Conservation (phyloP, 2,888 invertebrate species). For the Prenolepis imparis region DNA sequence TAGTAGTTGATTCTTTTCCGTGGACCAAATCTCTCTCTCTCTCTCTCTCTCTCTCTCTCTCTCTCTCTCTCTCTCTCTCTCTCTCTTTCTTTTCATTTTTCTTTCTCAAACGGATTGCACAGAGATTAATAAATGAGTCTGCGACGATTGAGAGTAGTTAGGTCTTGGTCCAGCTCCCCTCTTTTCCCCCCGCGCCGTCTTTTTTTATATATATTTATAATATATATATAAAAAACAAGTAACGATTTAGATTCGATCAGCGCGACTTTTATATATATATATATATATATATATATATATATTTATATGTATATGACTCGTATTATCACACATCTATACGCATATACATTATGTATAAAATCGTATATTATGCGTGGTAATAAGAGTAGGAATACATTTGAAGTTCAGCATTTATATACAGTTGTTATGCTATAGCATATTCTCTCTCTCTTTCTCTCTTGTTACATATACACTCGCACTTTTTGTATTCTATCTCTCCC, state of each 20-base stretch:
- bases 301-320: slow-evolving; percentile 17
- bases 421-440: slow-evolving; percentile 77
- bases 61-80: slow-evolving; percentile 58
- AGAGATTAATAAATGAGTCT: slow-evolving; percentile 66
- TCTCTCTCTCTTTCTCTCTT: slow-evolving; percentile 63
- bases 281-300: slow-evolving; percentile 22
- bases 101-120: slow-evolving; percentile 71
- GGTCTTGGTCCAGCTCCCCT: slow-evolving; percentile 78
- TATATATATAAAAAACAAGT: slow-evolving; percentile 83
- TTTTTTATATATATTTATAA: slow-evolving; percentile 76
- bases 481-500: slow-evolving; percentile 62
- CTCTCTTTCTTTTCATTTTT: slow-evolving; percentile 51
- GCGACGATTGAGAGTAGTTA: slow-evolving; percentile 73
- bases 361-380: slow-evolving; percentile 71
- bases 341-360: slow-evolving; percentile 69
- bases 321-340: slow-evolving; percentile 44
- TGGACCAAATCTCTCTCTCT: slow-evolving; percentile 72
- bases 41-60: no score
- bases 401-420: slow-evolving; percentile 85
- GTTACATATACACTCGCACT: slow-evolving; percentile 24
- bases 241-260: slow-evolving; percentile 82
- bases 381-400: slow-evolving; percentile 84
- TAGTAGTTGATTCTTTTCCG: slow-evolving; percentile 78
- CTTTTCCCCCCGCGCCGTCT: background rate
- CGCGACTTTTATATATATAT: slow-evolving; percentile 73